Base-by-base conservation (phyloP, 2,888 invertebrate species). In the Catocala nupta region DNA sequence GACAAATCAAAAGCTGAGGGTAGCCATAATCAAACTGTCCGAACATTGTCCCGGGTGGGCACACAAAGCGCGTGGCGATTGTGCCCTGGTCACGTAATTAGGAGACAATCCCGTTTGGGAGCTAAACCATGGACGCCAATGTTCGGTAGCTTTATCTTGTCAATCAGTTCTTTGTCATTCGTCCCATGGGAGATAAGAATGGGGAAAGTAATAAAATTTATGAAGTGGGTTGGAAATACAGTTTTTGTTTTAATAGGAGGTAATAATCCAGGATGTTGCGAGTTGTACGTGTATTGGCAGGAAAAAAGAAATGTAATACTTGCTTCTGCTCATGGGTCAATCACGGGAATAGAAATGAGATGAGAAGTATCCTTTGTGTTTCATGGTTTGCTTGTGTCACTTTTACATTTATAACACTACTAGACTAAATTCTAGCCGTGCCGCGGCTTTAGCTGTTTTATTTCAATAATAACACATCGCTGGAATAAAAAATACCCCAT, bases 51-150 rank as follows among this genome's bases (percentile, higher is more conserved):
- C 73, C 70, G 56, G 59, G 66, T 65, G 73, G 63, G 56, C 51
- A 44, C 60, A 78, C 81, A 81, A 81, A 80, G 76, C 75, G 56
- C 43, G 56, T 64, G 65, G 64, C 65, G 48, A 51, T 55, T 66
- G 63, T 64, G 55, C 34, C 56, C 50, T 55, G 59, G 60, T 59
- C 63, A 70, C 68, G 78, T 81, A 80, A 81, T 81, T 81, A 78
- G 75, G 74, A 71, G 75, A 75, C 75, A 72, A 76, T 78, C 62
- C 58, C 61, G 68, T 74, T 73, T 75, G 62, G 54, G 54, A 61
- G 39, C 55, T 48, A 48, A 58, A 70, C 51, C 59, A 66, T 66
- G 63, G 64, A 64, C 48, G 54, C 52, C 56, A 54, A 50, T 16
- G 39, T n/a, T 56, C 60, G 54, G 59, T 10, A 34, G 63, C 47